Conservation (phyloP, 2,113 vertebrate genomes). For the Oceanodroma tethys region DNA sequence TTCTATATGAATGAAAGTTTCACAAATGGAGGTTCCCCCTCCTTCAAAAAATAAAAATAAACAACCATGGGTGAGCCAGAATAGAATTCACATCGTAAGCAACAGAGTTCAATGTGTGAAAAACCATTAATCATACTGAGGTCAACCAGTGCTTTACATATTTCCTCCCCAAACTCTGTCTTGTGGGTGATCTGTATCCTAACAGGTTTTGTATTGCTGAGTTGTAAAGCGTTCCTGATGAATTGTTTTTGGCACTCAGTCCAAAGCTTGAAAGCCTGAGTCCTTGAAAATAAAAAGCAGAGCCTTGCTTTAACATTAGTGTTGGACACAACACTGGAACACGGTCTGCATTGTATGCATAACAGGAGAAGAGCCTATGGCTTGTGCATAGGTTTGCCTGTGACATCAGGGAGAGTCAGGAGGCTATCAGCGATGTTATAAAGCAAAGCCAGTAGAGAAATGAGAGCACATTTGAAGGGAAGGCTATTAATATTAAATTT, state of each 20-base stretch:
- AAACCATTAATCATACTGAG: constrained; percentile 80
- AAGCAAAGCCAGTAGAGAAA: neutral
- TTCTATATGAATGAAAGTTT: constrained; percentile 1
- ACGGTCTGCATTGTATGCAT: constrained; percentile 55
- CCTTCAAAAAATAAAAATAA: constrained; percentile 51
- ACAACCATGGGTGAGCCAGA: constrained; percentile 11
- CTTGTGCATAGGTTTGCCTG: neutral
- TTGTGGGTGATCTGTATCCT: constrained; percentile 73
- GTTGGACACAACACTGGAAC: constrained; percentile 65
- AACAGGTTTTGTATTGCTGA: constrained; percentile 70
- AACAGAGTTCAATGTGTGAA: constrained; percentile 72
- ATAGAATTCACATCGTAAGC: constrained; percentile 30
- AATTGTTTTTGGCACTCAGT: constrained; percentile 78
- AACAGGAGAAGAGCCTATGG: constrained; percentile 40
- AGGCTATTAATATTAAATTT: neutral
- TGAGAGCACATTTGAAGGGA: neutral
- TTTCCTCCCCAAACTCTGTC: constrained; percentile 70
- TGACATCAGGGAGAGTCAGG: neutral
- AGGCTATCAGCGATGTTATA: neutral
- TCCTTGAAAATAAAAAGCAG: constrained; percentile 78
- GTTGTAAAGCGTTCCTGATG: constrained; percentile 74
- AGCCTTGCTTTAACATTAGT: constrained; percentile 66
- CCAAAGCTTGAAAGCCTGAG: constrained; percentile 74
- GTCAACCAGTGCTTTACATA: constrained; percentile 66
- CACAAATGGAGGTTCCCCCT: neutral